These are phyloP conservation scores for Sesia apiformis DNA, from an alignment of 2,888 invertebrate species.

Conservation along the genomic window DNA sequence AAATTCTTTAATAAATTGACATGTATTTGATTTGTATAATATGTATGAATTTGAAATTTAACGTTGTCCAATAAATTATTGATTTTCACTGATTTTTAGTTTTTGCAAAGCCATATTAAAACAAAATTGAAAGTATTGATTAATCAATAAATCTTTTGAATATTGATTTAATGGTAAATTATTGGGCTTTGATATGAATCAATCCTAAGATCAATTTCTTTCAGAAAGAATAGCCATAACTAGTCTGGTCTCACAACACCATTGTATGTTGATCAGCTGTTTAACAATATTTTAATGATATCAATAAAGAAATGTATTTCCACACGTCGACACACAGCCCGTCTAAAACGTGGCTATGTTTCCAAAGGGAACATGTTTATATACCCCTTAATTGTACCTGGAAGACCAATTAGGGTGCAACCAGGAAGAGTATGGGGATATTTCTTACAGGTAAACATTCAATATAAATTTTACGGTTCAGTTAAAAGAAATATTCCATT, in stretches of 20 bases:
- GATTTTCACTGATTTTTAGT: neutral
- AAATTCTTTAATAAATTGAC: neutral
- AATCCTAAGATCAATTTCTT: too few relatives aligned
- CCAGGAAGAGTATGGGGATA: slow-evolving; percentile 55
- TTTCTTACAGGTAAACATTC: neutral
- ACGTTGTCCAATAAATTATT: neutral
- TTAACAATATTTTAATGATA: too few relatives aligned
- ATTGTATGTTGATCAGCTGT: too few relatives aligned
- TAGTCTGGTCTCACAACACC: too few relatives aligned
- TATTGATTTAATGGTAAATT: too few relatives aligned
- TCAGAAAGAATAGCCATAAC: too few relatives aligned
- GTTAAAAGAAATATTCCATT: too few relatives aligned
- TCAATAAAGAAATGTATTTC: slow-evolving; percentile 20
- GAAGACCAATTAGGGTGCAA: slow-evolving; percentile 20
- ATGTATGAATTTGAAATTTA: neutral
- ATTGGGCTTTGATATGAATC: too few relatives aligned
- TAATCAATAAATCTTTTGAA: too few relatives aligned
- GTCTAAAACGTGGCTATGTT: slow-evolving; percentile 29
- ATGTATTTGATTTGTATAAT: neutral
- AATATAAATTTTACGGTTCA: too few relatives aligned
- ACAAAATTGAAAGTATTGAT: too few relatives aligned
- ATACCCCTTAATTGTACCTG: slow-evolving; percentile 46
- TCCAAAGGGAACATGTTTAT: slow-evolving; percentile 49
- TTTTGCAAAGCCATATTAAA: too few relatives aligned
- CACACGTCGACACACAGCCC: slow-evolving; percentile 43